phyloP scores from a whole-genome alignment of 2,888 invertebrate genomes.

The Hypolimnas misippus region DNA sequence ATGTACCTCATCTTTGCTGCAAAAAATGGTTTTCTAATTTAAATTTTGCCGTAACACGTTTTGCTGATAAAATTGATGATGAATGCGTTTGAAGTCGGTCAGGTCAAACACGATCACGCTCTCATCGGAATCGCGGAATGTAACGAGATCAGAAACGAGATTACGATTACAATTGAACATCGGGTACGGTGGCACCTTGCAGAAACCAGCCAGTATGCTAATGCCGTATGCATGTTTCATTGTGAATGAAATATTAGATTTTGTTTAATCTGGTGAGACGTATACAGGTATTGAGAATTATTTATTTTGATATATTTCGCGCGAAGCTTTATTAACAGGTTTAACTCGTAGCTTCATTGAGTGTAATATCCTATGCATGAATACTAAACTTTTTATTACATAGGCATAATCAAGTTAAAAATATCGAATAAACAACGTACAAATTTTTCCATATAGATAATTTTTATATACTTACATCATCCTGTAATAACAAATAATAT shows the following conservation, averaged over 20 bases:
- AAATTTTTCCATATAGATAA: no score
- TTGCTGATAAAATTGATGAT: constrained; percentile 29
- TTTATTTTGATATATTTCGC: not conserved
- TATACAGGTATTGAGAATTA: not conserved
- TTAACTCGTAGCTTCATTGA: no score
- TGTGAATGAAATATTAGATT: constrained; percentile 13
- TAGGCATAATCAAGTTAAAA: no score
- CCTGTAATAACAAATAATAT: no score
- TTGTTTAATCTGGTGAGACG: not conserved
- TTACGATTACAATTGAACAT: constrained; percentile 53
- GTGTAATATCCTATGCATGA: no score
- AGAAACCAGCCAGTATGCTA: constrained; percentile 43
- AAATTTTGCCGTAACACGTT: constrained; percentile 35
- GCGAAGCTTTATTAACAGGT: no score
- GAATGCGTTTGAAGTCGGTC: constrained; percentile 49
- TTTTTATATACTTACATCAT: no score
- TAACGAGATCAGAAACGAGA: constrained; percentile 65
- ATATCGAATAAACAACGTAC: no score
- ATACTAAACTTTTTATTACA: no score
- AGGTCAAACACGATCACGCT: constrained; percentile 67
- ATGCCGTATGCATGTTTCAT: constrained; percentile 20
- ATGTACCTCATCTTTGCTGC: constrained; percentile 21
- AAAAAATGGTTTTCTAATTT: constrained; percentile 37
- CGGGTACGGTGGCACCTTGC: constrained; percentile 42
- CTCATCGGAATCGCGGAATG: constrained; percentile 69